A percentile compares a stretch with the other conserved stretches of the same genome.
These are phyloP conservation scores for Cordilura impudica DNA, from an alignment of 2,888 invertebrate species.

Conservation along the genomic window DNA sequence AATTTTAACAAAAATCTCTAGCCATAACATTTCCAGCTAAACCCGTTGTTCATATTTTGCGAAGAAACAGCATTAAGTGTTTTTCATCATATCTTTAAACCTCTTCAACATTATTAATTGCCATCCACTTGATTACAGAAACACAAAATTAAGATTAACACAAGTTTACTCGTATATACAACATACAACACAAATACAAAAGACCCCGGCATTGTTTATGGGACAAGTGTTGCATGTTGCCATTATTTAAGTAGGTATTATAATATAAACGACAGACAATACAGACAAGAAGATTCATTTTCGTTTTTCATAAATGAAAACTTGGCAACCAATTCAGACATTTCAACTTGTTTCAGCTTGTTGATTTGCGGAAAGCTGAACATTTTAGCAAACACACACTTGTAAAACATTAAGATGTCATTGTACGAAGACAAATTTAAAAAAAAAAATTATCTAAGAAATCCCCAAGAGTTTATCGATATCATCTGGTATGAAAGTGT, in stretches of 20 bases:
- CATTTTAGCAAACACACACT: not conserved
- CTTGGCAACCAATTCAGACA: constrained; percentile 56
- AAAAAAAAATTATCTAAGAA: not conserved
- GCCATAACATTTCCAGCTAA: no score
- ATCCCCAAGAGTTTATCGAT: not conserved
- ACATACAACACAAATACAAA: not conserved
- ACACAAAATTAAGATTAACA: no score
- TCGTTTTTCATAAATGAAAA: constrained; percentile 43
- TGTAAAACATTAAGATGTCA: not conserved
- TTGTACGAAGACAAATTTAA: no score
- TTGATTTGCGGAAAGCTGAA: constrained; percentile 40
- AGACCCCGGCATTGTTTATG: not conserved
- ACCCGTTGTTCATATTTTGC: no score
- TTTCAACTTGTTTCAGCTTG: constrained; percentile 52
- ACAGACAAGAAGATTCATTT: constrained; percentile 38
- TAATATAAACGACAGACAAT: constrained; percentile 41
- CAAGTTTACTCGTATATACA: no score
- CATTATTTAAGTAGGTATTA: constrained; percentile 57
- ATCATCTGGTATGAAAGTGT: no score
- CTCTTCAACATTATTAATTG: not conserved
- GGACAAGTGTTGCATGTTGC: constrained; percentile 53
- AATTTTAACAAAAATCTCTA: no score
- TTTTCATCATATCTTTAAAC: no score
- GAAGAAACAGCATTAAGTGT: no score
- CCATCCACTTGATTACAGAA: not conserved